Percentiles rank a stretch among this genome's conserved stretches.
Conservation (phyloP, 2,113 vertebrate genomes). For the Chaetodon auriga region DNA sequence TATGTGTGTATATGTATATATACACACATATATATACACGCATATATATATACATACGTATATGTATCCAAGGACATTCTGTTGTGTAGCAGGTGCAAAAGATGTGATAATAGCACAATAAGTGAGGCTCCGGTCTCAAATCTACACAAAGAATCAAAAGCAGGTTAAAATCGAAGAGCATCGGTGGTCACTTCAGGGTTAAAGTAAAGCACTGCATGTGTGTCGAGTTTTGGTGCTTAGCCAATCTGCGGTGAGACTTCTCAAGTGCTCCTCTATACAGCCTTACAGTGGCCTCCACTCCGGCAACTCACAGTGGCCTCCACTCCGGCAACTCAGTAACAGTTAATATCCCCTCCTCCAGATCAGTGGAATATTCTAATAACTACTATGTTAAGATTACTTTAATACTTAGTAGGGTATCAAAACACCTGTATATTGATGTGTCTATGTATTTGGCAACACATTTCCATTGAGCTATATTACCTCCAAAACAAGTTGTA, state of each 20-base stretch:
- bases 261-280: constrained; percentile 63
- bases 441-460: constrained; percentile 34
- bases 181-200: constrained; percentile 50
- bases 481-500: background rate
- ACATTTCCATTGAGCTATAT: constrained; percentile 21
- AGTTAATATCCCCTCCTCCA: constrained; percentile 16
- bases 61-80: constrained; percentile 48
- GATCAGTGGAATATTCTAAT: constrained; percentile 16
- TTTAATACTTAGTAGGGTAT: constrained; percentile 53
- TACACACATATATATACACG: background rate
- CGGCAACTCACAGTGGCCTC: constrained; percentile 24
- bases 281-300: constrained; percentile 39
- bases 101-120: constrained; percentile 39
- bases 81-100: constrained; percentile 65
- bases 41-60: no score
- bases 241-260: constrained; percentile 25
- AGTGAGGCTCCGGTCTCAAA: constrained; percentile 34
- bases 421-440: constrained; percentile 32
- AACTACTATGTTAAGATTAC: constrained; percentile 45
- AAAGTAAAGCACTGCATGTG: constrained; percentile 72
- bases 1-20: constrained; percentile 77
- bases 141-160: constrained; percentile 26
- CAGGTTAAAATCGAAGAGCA: constrained; percentile 38
- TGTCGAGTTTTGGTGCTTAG: constrained; percentile 58
- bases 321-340: constrained; percentile 4